These are phyloP conservation scores for Rhinophrynus dorsalis DNA, from an alignment of 2,797 vertebrate genomes.

Conservation along the genomic window DNA sequence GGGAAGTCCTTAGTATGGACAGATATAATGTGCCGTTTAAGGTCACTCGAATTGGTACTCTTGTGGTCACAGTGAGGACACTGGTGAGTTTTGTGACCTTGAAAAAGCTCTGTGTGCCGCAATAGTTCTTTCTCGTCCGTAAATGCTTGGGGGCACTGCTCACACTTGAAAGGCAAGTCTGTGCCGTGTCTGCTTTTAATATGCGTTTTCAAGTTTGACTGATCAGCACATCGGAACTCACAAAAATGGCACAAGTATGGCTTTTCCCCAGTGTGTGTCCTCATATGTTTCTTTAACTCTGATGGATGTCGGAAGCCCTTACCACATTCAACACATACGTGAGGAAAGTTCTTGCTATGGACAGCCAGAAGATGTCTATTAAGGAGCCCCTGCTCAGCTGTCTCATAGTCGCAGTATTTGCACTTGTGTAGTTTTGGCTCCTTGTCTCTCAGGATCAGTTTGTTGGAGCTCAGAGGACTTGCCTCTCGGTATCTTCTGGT, in stretches of 20 bases:
- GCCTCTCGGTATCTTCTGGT: slow-evolving; percentile 92
- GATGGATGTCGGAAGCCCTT: slow-evolving; percentile 88
- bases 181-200: slow-evolving; percentile 84
- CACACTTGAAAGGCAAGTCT: slow-evolving; percentile 81
- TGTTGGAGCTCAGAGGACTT: slow-evolving; percentile 92
- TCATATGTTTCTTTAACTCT: slow-evolving; percentile 89
- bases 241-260: slow-evolving; percentile 93
- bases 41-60: slow-evolving; percentile 88
- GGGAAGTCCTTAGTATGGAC: slow-evolving; percentile 90
- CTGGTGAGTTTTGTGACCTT: slow-evolving; percentile 87
- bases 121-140: slow-evolving; percentile 84
- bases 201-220: slow-evolving; percentile 88
- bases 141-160: slow-evolving; percentile 85
- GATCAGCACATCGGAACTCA: slow-evolving; percentile 83
- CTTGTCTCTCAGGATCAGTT: slow-evolving; percentile 93
- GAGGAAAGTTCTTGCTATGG: slow-evolving; percentile 86
- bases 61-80: slow-evolving; percentile 87
- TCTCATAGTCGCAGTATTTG: slow-evolving; percentile 89
- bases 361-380: slow-evolving; percentile 84
- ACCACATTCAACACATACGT: slow-evolving; percentile 86
- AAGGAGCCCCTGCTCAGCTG: slow-evolving; percentile 83
- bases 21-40: slow-evolving; percentile 85
- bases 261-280: slow-evolving; percentile 96
- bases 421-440: slow-evolving; percentile 88
- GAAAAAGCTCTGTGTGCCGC: slow-evolving; percentile 88